Evolutionary conservation across 2,113 vertebrate species (phyloP), one percentile per base, ranked within the genome.

Genomic region (Etia nguti): DNA sequence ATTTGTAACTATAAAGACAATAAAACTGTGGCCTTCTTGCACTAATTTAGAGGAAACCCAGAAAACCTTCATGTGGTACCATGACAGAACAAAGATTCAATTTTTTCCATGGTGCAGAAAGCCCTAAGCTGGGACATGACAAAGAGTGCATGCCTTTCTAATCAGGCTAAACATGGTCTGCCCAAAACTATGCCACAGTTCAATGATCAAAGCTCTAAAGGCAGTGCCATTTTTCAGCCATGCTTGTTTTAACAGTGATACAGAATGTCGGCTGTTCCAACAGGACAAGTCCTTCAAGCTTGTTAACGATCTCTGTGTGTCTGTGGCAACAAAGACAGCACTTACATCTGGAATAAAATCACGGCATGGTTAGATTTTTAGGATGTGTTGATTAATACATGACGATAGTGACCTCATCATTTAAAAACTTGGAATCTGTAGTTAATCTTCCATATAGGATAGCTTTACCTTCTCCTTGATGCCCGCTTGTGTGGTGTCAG

Each of bases 401-500:
- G 13, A 82, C 26, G 43, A 12, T 8, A 60, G 24, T 26, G 57
- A 1, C 11, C 10, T 62, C 2, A 31, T 60, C 24, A 41, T 24
- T 24, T 38, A 38, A 48, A 46, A 29, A 73, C 68, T 15, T 46
- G 36, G 13, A 70, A 43, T 43, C 8, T 10, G 41, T 5, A 26
- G 68, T 73, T 10, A 43, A 22, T 80, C 5, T 29, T 22, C 62
- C 16, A 52, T 31, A 29, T n/a, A 77, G 10, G 43, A 57, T 6
- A 46, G 82, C 90, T 95, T 96, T 97, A 99, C 99, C 98, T 99
- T 99, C 85, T 99, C 98, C 94, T 97, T 97, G 95, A 95, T 97
- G 91, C 97, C 98, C 15, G 96, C 85, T 80, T 95, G 95, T 13
- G 97, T 96, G 83, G 95, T 94, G 36, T 98, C 98, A 0, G 97